Evolutionary conservation across 2,113 vertebrate species (phyloP).

Genomic region (Sceloporus undulatus): DNA sequence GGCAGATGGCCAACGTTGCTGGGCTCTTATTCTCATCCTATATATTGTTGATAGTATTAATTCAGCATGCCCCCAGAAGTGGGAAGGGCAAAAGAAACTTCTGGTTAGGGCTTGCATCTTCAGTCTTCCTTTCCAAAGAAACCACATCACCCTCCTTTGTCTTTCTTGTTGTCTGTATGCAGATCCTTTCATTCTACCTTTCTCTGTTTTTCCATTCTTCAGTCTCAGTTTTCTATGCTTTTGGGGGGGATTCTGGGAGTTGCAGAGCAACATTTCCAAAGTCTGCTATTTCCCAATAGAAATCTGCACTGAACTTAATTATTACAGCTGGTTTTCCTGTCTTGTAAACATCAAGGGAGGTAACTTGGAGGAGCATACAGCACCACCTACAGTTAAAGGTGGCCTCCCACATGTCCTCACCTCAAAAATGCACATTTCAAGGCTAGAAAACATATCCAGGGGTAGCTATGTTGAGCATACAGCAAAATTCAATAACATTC

Average conservation of each 20-base stretch:
- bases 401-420: neutral
- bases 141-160: neutral
- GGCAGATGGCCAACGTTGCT: neutral
- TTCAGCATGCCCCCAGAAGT: neutral
- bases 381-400: constrained; percentile 9
- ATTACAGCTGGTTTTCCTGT: too few species aligned
- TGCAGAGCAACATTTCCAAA: too few species aligned
- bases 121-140: neutral
- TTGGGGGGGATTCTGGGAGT: neutral
- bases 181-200: neutral
- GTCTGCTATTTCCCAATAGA: neutral
- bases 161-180: neutral
- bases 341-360: neutral
- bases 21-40: too few species aligned
- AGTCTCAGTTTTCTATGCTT: neutral
- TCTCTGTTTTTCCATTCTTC: neutral
- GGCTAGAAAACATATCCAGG: neutral
- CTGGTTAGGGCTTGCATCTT: neutral
- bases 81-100: neutral
- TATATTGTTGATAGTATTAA: neutral
- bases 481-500: too few species aligned
- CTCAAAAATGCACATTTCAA: neutral
- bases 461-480: too few species aligned
- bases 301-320: neutral
- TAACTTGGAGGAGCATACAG: neutral